phyloP scores from a whole-genome alignment of 2,888 invertebrate genomes.

The Cephalotes varians region DNA sequence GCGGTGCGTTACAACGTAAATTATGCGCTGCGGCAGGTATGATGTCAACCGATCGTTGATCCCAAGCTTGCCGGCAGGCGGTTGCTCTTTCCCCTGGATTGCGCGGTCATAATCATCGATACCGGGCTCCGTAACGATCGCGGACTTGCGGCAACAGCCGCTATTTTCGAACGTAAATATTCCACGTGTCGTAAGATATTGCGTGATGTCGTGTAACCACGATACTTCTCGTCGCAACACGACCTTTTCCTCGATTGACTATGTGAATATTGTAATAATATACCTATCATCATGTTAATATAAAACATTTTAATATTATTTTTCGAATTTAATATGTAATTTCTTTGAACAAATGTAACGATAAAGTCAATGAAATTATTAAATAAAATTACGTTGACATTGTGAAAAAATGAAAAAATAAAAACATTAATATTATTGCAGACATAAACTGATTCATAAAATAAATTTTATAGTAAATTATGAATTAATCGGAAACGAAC shows the following conservation, averaged over 20 bases:
- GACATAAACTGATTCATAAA: neutral
- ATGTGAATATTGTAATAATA: neutral
- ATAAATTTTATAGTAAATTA: neutral
- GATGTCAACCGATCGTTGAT: conserved; percentile 67
- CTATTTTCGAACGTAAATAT: conserved; percentile 61
- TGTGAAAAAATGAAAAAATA: neutral
- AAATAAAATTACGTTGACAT: neutral
- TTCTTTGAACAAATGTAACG: neutral
- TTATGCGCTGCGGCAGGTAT: conserved; percentile 52
- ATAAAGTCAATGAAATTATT: neutral
- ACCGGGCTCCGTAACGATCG: conserved; percentile 40
- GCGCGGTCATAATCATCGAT: conserved; percentile 61
- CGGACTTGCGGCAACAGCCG: conserved; percentile 51
- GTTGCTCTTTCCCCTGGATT: conserved; percentile 31
- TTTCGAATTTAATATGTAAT: neutral
- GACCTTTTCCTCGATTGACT: neutral
- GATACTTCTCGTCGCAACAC: conserved; percentile 2
- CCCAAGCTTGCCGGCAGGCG: conserved; percentile 58
- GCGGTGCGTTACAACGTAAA: conserved; percentile 57
- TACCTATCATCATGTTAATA: neutral
- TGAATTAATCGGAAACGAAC: neutral
- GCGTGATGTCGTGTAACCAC: conserved; percentile 18
- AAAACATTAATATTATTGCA: neutral
- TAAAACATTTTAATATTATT: neutral
- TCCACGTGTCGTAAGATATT: conserved; percentile 4